Base-by-base conservation (phyloP, 2,797 vertebrate species). In the Argya squamiceps region DNA sequence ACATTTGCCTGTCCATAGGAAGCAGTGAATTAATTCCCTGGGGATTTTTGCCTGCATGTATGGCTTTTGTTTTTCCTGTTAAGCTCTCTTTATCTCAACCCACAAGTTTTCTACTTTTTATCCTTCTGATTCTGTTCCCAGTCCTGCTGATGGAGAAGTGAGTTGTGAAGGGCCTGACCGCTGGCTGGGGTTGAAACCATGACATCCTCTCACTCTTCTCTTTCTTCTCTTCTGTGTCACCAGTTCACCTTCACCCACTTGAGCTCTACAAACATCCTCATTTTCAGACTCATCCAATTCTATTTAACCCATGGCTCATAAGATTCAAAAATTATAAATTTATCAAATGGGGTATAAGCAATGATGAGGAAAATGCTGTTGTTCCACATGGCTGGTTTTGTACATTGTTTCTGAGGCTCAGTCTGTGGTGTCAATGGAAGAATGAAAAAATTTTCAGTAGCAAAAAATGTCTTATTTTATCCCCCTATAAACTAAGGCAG, bases 81-180 rank as follows among this genome's bases (percentile, higher is more conserved):
- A 27, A 44, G 11, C 22, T 44, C 8, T 32, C 27, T 44, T 36
- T 59, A 29, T n/a, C 18, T 52, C 37, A 67, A 15, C 32, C 15
- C 32, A 27, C 1, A 17, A 32, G 2, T 44, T 43, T 67, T 67
- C n/a, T 50, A 5, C 15, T 4, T 75, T 67, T 44, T 32, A 16
- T 12, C 15, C 3, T n/a, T 32, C n/a, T 37, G 29, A 9, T 52
- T 44, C 9, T 30, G 14, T 62, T 17, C 17, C 13, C 30, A 26
- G 0, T 12, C 20, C 47, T 0, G 0, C 56, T 69, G 41, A 17
- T 62, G 56, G 7, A 76, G 32, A 10, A 46, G 11, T 20, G 11
- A 44, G 39, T 11, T 68, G 4, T 52, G 15, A 14, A 8, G 3
- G n/a, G 9, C 19, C 37, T 44, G 39, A 4, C 34, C 69, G 6